Conservation (phyloP, 2,888 invertebrate genomes). For the Dolichopus griseipennis region DNA sequence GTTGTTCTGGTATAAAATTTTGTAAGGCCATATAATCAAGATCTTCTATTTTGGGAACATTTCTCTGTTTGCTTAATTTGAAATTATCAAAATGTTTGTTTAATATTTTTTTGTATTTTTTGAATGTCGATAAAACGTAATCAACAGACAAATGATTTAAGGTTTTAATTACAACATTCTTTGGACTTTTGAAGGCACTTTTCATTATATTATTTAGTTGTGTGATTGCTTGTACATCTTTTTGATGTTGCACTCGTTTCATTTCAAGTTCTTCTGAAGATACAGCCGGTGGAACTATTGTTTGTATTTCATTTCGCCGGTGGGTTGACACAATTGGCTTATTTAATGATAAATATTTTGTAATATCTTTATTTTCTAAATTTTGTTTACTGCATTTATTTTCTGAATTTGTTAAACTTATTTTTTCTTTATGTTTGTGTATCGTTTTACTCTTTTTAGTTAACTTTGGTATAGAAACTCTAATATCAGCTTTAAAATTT, state of each 20-base stretch:
- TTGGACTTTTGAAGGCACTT: not conserved
- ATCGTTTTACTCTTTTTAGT: no score
- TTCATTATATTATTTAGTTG: not conserved
- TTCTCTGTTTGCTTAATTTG: not conserved
- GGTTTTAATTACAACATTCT: not conserved
- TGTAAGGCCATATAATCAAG: not conserved
- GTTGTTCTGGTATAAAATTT: not conserved
- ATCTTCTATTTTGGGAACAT: not conserved
- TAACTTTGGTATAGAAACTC: no score
- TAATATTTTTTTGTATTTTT: not conserved
- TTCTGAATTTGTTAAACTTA: no score
- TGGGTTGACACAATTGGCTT: no score
- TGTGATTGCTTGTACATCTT: not conserved
- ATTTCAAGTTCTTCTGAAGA: not conserved
- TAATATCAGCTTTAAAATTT: no score
- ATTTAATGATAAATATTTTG: no score
- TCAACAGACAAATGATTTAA: not conserved
- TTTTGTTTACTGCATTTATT: no score
- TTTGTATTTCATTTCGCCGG: not conserved
- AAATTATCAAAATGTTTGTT: not conserved
- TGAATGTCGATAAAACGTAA: not conserved
- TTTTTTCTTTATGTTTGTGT: no score
- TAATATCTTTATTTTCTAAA: no score
- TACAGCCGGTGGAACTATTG: not conserved
- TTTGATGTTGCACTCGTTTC: not conserved